phyloP scores from a whole-genome alignment of 2,797 vertebrate species.

The Coracias cyanogaster region DNA sequence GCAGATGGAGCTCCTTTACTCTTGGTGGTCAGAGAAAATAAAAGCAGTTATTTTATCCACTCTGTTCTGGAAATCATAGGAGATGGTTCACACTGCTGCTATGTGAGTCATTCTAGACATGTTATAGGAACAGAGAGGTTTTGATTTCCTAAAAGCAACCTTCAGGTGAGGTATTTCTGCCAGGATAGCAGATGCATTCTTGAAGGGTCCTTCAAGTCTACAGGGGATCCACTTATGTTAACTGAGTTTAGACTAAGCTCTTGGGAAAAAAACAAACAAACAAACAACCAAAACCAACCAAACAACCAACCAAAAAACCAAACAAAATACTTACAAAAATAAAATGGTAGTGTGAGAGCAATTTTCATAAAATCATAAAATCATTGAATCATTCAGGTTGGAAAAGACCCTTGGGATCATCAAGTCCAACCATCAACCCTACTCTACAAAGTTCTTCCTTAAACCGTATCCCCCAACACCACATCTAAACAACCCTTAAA shows the following conservation, averaged over 20 bases:
- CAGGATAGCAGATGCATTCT: neutral
- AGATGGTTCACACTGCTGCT: neutral
- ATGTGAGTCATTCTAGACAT: neutral
- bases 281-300: too few species aligned
- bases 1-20: neutral
- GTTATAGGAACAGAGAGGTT: neutral
- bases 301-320: neutral
- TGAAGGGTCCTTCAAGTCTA: neutral
- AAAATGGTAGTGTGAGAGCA: accelerated
- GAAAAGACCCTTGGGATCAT: too few species aligned
- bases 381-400: too few species aligned
- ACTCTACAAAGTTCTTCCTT: too few species aligned
- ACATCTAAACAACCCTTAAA: too few species aligned
- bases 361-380: neutral
- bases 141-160: neutral
- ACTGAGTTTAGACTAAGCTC: neutral
- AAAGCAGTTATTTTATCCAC: neutral
- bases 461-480: too few species aligned
- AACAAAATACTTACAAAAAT: neutral
- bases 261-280: neutral
- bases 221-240: neutral
- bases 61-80: neutral
- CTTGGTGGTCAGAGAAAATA: neutral
- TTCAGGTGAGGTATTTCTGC: neutral
- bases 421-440: too few species aligned